Conservation (phyloP, 2,113 vertebrate species). For the Lanius ludovicianus region DNA sequence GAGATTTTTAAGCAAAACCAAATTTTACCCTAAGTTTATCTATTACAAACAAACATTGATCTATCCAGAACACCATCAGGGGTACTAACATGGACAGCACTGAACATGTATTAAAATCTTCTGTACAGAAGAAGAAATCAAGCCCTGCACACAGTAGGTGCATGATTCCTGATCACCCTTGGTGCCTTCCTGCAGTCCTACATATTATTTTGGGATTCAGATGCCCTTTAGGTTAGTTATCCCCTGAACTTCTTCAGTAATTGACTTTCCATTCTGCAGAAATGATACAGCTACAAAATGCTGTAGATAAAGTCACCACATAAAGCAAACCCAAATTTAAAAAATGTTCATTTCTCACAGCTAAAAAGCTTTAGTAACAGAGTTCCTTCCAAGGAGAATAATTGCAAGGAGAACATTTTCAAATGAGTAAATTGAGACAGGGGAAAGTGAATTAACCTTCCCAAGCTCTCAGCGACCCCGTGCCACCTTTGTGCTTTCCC, state of each 20-base stretch:
- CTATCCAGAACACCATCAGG: neutral
- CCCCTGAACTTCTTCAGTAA: neutral
- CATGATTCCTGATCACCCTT: neutral
- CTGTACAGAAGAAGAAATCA: neutral
- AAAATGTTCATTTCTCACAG: neutral
- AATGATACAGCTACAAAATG: neutral
- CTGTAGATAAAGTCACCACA: neutral
- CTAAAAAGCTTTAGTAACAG: neutral
- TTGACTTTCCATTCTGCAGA: neutral
- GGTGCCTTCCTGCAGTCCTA: neutral
- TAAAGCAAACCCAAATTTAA: neutral
- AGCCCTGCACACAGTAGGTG: fast-evolving
- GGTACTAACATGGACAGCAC: neutral
- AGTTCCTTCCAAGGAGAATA: neutral
- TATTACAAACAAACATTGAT: neutral
- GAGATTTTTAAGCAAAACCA: neutral
- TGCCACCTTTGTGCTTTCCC: neutral
- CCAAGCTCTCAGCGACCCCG: neutral
- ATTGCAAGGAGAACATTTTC: neutral
- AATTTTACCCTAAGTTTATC: neutral
- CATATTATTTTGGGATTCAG: neutral
- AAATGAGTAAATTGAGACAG: neutral
- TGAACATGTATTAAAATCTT: neutral
- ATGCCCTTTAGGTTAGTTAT: too few species aligned
- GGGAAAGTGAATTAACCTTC: neutral